Base-by-base conservation (phyloP, 1,140 invertebrate species). In the Choristoneura fumiferana region DNA sequence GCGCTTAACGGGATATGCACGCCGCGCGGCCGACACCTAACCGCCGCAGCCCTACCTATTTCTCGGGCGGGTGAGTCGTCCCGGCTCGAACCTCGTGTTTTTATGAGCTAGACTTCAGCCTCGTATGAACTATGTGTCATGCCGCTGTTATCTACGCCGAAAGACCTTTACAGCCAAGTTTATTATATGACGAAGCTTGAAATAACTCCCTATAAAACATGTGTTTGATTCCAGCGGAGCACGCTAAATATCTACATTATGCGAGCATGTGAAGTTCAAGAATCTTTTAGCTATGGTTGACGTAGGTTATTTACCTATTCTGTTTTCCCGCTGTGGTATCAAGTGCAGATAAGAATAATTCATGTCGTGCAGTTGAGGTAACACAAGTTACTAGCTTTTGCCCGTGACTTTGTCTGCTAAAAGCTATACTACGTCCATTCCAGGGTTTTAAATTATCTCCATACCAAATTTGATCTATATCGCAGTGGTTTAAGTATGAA, bases 101-200 rank as follows among this genome's bases (percentile, higher is more conserved):
- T 73, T 69, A 78, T 70, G 62, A 54, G 34, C 61, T 66, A 72
- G 64, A 61, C 67, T 68, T 71, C 37, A 13, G 37, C 43, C 6
- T 6, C n/a, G 18, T 49, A 29, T 17, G 18, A n/a, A 10, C 22
- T 10, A 13, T 29, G 43, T 33, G 43, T 49, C 43, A 49, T 49
- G 43, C 43, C n/a, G 18, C 43, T n/a, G 43, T 49, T 49, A 29
- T 49, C 43, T 49, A 33, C n/a, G 10, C 17, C 29, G 17, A 43
- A 43, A 17, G 40, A 22, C 17, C 18, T 33, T 49, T 33, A 49
- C 43, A 49, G 22, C 43, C 40, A 45, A 10, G 17, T 49, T 29
- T 49, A 49, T 49, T n/a, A 29, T 12, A 49, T 49, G 17, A 17
- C 18, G 22, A 29, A 15, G 43, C n/a, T 49, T 49, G 22, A 49